Percentiles rank a stretch among this genome's conserved stretches.
Conservation (phyloP, 2,113 vertebrate species). For the Zosterops pallidus region DNA sequence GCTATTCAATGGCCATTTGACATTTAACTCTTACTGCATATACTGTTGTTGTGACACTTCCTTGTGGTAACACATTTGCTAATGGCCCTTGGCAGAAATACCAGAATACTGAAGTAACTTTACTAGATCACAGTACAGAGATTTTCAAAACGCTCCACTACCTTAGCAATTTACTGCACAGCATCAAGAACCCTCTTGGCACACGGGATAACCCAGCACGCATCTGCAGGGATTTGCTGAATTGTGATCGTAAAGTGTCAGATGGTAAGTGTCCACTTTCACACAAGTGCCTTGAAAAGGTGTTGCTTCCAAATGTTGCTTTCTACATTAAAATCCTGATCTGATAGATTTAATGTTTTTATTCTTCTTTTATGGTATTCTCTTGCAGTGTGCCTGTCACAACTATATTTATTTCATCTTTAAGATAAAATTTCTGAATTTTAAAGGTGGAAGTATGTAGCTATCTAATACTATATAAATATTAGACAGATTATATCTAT, state of each 20-base stretch:
- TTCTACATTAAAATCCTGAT: neutral
- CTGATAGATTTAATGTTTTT: neutral
- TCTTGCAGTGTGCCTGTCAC: neutral
- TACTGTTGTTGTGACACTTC: neutral
- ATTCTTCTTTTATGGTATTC: neutral
- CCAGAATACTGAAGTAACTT: conserved; percentile 87
- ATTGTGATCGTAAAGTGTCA: conserved; percentile 84
- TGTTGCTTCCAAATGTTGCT: neutral
- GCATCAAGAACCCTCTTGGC: conserved; percentile 90
- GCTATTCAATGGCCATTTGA: neutral
- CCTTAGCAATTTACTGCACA: conserved; percentile 88
- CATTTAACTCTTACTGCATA: neutral
- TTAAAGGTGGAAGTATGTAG: neutral
- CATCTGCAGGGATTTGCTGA: conserved; percentile 91
- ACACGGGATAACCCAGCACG: conserved; percentile 91
- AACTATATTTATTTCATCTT: neutral
- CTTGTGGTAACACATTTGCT: conserved; percentile 51
- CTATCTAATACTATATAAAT: neutral
- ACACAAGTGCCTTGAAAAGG: neutral
- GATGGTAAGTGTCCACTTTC: conserved; percentile 81
- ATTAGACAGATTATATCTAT: neutral
- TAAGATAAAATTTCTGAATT: neutral
- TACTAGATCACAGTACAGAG: conserved; percentile 83
- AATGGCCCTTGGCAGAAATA: conserved; percentile 80
- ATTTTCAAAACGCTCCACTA: conserved; percentile 91